Conservation (phyloP, 2,797 vertebrate genomes). For the Kryptopterus vitreolus region DNA sequence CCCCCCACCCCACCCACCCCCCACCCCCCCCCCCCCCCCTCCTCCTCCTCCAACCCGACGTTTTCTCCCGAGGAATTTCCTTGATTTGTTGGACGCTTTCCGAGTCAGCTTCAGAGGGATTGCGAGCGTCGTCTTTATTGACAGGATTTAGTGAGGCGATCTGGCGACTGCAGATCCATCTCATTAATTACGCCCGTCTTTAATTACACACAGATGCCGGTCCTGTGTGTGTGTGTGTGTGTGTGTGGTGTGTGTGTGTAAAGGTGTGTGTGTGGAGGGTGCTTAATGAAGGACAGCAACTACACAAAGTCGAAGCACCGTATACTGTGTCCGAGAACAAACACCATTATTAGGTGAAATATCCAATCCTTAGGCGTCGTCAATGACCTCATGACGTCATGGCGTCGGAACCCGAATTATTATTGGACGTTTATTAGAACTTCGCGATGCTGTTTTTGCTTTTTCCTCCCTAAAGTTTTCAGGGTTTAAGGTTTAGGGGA, state of each 20-base stretch:
- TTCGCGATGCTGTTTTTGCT: no score
- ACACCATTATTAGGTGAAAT: no score
- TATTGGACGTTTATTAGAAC: no score
- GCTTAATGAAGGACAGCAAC: constrained; percentile 2
- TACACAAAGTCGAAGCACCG: not conserved
- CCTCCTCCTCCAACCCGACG: not conserved
- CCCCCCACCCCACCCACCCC: constrained; percentile 20
- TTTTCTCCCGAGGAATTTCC: constrained; percentile 20
- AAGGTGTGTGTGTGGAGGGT: constrained; percentile 13
- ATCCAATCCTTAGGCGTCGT: no score
- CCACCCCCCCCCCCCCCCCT: not conserved
- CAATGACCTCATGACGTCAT: no score
- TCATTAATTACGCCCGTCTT: constrained; percentile 50
- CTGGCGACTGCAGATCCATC: constrained; percentile 16
- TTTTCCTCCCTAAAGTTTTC: no score
- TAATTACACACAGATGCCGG: constrained; percentile 70
- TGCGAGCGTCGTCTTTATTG: not conserved
- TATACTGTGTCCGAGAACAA: no score
- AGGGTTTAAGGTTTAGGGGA: no score
- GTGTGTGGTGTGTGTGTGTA: no score
- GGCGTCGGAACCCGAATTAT: no score
- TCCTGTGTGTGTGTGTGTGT: constrained; percentile 38
- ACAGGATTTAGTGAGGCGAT: constrained; percentile 11
- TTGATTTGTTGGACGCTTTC: constrained; percentile 30
- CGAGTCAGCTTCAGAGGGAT: not conserved